Percentiles rank a stretch among this genome's conserved stretches.
These are phyloP conservation scores for Labeo calbasu DNA, from an alignment of 2,797 vertebrate genomes.

Conservation along the genomic window DNA sequence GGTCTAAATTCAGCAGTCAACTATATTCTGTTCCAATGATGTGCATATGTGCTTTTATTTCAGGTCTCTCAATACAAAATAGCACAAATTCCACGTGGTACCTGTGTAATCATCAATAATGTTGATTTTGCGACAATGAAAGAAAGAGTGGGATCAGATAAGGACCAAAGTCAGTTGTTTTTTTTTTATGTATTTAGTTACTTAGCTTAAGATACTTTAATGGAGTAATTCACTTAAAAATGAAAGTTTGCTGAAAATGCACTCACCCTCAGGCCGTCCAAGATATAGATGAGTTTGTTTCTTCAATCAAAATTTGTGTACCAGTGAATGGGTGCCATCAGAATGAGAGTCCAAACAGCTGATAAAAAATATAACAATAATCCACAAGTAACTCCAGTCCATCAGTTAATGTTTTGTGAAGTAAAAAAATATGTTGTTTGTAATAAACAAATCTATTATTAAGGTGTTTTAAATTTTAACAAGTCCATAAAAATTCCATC, in stretches of 20 bases:
- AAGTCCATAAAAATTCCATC: too few species aligned
- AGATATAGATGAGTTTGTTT: too few species aligned
- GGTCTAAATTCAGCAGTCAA: not conserved
- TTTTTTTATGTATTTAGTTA: not conserved
- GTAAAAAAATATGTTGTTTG: too few species aligned
- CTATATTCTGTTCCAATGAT: not conserved
- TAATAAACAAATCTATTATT: too few species aligned
- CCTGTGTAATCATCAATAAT: constrained; percentile 90
- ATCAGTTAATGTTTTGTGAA: too few species aligned
- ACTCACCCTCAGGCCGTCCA: not conserved
- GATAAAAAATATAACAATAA: too few species aligned
- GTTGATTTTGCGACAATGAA: constrained; percentile 67
- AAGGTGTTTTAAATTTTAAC: too few species aligned
- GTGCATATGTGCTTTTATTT: constrained; percentile 34
- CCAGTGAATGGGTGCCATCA: not conserved
- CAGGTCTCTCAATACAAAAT: constrained; percentile 71
- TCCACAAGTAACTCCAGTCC: too few species aligned
- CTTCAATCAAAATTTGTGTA: too few species aligned
- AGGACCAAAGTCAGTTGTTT: constrained; percentile 78
- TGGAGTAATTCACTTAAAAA: too few species aligned
- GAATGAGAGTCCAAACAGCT: not conserved
- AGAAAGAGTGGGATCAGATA: constrained; percentile 77
- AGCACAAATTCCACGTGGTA: constrained; percentile 77
- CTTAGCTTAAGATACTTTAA: too few species aligned
- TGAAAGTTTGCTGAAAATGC: not conserved